Base-by-base conservation (phyloP, 2,797 vertebrate genomes). In the Smutsia temminckii region DNA sequence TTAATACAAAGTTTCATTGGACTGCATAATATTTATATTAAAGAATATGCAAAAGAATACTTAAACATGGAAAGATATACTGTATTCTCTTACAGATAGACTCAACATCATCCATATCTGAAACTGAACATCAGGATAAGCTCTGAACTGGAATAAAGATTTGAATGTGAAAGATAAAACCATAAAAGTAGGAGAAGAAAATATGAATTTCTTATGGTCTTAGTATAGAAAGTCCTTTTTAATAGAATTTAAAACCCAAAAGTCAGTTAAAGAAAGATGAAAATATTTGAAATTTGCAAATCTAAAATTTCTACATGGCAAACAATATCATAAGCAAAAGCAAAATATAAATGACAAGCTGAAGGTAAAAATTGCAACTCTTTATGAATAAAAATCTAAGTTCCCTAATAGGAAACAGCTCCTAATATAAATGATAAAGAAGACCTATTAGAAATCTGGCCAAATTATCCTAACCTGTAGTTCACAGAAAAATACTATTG, bases 11-110 rank as follows among this genome's bases (percentile, higher is more conserved):
- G 14, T 83, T 79, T 96, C 34, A 53, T 81, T 72, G 71, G 64
- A 55, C 74, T 93, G 21, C 18, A 4, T 66, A 85, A 51, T 91
- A 91, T 86, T 95, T 92, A 42, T 80, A 57, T 83, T 95, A 83
- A 94, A 74, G 23, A 61, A 34, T 93, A 51, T 71, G 18, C 25
- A 53, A 84, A 84, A 92, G 34, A 83, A 29, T 78, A 49, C n/a
- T 89, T 90, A 74, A 78, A 84, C 69, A 51, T 75, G 27, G 9
- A 32, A 78, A 81, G 32, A 32, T 7, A 77, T 46, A 32, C 13
- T 71, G 0, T 86, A 3, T 94, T 95, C 69, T 78, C 91, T 95
- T 69, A 64, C 6, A 46, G 40, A 29, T 55, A 42, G 51, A 34
- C 49, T 77, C 32, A 7, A 77, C 20, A 77, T 53, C 32, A 51